Evolutionary conservation across 1,140 invertebrate species (phyloP).

Genomic region (Euglossa dilemma): DNA sequence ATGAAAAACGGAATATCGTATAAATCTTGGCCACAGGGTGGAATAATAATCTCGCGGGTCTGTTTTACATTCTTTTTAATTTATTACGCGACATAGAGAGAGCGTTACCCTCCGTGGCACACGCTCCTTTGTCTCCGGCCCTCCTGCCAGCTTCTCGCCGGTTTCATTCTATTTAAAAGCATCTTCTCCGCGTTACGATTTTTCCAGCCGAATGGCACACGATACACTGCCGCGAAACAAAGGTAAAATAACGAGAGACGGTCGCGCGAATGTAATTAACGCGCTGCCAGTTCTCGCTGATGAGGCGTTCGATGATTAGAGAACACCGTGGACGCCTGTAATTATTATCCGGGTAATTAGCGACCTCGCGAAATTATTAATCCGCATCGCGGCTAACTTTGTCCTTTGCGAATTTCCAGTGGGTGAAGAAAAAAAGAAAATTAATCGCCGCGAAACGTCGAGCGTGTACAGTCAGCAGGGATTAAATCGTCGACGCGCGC

Average conservation of each 20-base stretch:
- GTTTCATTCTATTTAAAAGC: constrained; percentile 41
- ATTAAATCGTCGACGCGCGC: too few relatives aligned
- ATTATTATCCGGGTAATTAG: constrained; percentile 1
- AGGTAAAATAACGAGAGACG: too few relatives aligned
- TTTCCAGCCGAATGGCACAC: not conserved
- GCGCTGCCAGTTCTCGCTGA: not conserved
- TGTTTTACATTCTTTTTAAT: constrained; percentile 53
- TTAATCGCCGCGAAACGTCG: not conserved
- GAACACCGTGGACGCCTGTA: not conserved
- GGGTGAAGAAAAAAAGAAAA: too few relatives aligned
- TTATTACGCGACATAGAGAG: constrained; percentile 33
- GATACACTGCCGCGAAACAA: not conserved
- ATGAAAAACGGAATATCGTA: constrained; percentile 45
- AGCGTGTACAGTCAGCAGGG: too few relatives aligned
- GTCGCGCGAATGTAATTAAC: constrained; percentile 7
- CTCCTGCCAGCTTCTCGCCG: not conserved
- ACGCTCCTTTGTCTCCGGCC: constrained; percentile 26
- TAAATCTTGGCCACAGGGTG: constrained; percentile 36
- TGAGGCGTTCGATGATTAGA: constrained; percentile 21
- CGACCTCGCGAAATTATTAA: not conserved
- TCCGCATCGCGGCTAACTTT: not conserved
- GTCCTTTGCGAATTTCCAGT: not conserved
- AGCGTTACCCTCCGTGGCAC: constrained; percentile 1
- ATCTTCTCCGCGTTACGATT: constrained; percentile 6
- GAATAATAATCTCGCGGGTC: constrained; percentile 45